Base-by-base conservation (phyloP, 2,797 vertebrate species). In the Muscicapa striata region DNA sequence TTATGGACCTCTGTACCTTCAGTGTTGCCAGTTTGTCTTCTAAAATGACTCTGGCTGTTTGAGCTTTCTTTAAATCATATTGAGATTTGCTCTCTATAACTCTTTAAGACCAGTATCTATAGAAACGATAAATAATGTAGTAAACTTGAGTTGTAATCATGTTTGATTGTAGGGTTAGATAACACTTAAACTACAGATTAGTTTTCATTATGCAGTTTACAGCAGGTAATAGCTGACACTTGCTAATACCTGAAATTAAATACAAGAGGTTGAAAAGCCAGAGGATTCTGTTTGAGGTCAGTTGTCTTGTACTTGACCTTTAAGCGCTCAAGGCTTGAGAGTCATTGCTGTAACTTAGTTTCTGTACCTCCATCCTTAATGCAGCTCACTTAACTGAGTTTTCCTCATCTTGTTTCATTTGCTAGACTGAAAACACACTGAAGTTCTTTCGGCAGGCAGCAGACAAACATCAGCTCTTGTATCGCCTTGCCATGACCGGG, bases 401-500 rank as follows among this genome's bases (percentile, higher is more conserved):
- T 34, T 24, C 6, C 5, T 21, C 11, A 15, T 20, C 6, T 73
- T 30, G 19, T 45, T 46, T 13, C 97, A 15, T 13, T 30, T 7
- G 32, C 43, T 36, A 99, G 99, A 98, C 41, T 73, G 99, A 99
- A 61, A 98, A 98, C 59, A 98, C 94, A 49, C 86, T 98, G 51
- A 97, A 87, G 54, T 55, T 99, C 32, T 98, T 99, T n/a, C 98
- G 96, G 77, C 0, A 24, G 8, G 99, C 99, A 1, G 97, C 99
- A 45, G 97, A 98, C 85, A 99, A 98, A 72, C 99, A 99, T 68
- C 99, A 99, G 96, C 98, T 49, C 48, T 64, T 99, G 62, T 99
- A 99, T 92, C 99, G 98, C 55, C 94, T 99, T 2, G 98, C 99
- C 15, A 99, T 99, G 99, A 99, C 98, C 0, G 99, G 99, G 19